phyloP scores from a whole-genome alignment of 2,888 invertebrate genomes.

The Heliconius charithonia region DNA sequence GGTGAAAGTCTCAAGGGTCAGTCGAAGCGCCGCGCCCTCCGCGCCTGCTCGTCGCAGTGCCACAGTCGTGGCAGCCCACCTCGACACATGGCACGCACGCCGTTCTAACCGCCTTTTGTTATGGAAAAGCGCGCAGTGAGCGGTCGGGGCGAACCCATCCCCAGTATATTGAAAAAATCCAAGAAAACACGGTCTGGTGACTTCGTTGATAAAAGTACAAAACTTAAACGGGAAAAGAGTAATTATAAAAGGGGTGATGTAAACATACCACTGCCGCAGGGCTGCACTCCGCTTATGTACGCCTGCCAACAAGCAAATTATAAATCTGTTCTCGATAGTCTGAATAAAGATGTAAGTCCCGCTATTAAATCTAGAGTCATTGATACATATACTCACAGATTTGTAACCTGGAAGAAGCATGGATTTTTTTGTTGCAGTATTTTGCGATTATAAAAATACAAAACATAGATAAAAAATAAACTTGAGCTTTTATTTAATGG shows the following conservation, averaged over 20 bases:
- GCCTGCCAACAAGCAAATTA: constrained; percentile 95
- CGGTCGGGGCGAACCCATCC: constrained; percentile 76
- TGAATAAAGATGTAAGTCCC: constrained; percentile 89
- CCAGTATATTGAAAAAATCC: constrained; percentile 78
- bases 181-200: constrained; percentile 70
- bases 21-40: constrained; percentile 79
- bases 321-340: constrained; percentile 88
- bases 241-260: constrained; percentile 69
- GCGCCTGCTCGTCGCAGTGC: constrained; percentile 75
- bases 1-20: constrained; percentile 56
- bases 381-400: neutral
- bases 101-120: constrained; percentile 62
- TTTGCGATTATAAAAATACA: neutral
- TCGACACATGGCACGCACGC: constrained; percentile 58
- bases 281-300: constrained; percentile 95
- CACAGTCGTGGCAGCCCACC: constrained; percentile 49
- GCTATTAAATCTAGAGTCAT: neutral
- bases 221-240: constrained; percentile 75
- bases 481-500: constrained; percentile 43
- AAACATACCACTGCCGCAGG: constrained; percentile 81
- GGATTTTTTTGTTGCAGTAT: constrained; percentile 5
- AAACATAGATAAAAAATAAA: constrained; percentile 8
- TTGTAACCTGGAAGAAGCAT: neutral
- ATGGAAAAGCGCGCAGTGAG: constrained; percentile 77
- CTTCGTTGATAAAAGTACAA: constrained; percentile 75